Conservation (phyloP, 2,797 vertebrate genomes). For the Acropternis orthonyx region DNA sequence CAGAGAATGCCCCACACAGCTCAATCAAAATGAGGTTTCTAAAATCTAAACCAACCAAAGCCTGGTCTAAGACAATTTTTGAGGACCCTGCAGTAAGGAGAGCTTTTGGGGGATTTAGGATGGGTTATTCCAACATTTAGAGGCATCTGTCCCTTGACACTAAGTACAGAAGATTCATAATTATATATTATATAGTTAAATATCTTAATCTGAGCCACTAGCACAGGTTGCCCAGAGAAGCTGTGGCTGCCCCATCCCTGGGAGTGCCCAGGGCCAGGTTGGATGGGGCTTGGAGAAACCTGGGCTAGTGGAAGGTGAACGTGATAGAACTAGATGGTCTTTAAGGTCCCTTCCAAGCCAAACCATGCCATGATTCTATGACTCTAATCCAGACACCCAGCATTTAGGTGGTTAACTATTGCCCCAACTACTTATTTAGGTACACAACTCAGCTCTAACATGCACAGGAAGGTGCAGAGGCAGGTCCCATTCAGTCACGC, state of each 20-base stretch:
- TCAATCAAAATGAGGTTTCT: neutral
- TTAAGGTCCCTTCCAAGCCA: neutral
- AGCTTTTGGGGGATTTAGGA: fast-evolving
- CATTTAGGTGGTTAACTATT: neutral
- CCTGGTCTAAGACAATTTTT: neutral
- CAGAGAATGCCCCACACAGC: neutral
- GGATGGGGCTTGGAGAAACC: fast-evolving
- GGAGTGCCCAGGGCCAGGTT: fast-evolving
- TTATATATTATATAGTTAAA: neutral
- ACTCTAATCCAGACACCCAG: neutral
- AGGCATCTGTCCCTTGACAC: neutral
- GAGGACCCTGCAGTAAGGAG: neutral
- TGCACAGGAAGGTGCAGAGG: neutral
- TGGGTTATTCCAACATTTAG: neutral
- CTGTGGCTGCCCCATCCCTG: neutral
- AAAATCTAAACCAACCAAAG: neutral
- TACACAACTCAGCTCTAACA: neutral
- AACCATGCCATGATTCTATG: neutral
- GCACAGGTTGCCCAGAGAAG: neutral
- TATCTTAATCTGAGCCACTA: neutral
- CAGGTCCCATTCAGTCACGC: neutral
- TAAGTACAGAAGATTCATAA: fast-evolving
- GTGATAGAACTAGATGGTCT: fast-evolving
- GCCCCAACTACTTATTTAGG: neutral
- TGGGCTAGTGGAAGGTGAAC: neutral